Conservation (phyloP, 1,140 invertebrate species). For the Bombus haemorrhoidalis region DNA sequence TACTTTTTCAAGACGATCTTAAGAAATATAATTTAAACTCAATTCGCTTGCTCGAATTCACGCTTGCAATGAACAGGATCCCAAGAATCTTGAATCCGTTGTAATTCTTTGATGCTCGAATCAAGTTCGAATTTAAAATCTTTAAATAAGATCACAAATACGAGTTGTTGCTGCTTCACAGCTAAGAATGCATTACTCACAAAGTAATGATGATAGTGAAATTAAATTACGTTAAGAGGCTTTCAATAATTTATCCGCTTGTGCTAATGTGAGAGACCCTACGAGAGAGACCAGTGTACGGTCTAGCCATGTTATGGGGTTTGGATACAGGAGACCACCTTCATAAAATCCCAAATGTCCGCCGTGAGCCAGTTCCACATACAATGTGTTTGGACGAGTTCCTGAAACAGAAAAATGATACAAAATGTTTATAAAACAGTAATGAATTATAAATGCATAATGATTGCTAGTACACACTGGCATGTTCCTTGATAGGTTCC, state of each 20-base stretch:
- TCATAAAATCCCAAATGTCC: conserved; percentile 97
- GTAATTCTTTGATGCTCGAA: background rate
- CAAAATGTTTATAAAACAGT: background rate
- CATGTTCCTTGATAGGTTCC: conserved; percentile 88
- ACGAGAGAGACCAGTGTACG: conserved; percentile 89
- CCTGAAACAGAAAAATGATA: conserved; percentile 82
- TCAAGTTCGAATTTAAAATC: conserved; percentile 8
- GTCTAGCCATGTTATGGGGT: conserved; percentile 95
- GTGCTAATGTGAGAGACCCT: conserved; percentile 86
- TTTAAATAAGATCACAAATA: conserved; percentile 28
- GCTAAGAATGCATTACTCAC: conserved; percentile 29
- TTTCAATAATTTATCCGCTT: conserved; percentile 81
- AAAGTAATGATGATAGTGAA: conserved; percentile 30
- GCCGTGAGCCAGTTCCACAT: conserved; percentile 92
- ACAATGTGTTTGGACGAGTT: conserved; percentile 87
- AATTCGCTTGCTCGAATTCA: background rate
- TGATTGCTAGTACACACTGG: conserved; percentile 84
- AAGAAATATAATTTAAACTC: background rate
- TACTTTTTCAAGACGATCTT: background rate
- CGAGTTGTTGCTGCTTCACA: conserved; percentile 8
- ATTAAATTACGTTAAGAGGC: conserved; percentile 69
- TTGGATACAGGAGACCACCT: conserved; percentile 91
- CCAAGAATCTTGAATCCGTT: background rate
- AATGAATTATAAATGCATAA: background rate
- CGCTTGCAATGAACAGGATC: background rate